These are phyloP conservation scores for Heliornis fulica DNA, from an alignment of 2,113 vertebrate genomes.

Conservation along the genomic window DNA sequence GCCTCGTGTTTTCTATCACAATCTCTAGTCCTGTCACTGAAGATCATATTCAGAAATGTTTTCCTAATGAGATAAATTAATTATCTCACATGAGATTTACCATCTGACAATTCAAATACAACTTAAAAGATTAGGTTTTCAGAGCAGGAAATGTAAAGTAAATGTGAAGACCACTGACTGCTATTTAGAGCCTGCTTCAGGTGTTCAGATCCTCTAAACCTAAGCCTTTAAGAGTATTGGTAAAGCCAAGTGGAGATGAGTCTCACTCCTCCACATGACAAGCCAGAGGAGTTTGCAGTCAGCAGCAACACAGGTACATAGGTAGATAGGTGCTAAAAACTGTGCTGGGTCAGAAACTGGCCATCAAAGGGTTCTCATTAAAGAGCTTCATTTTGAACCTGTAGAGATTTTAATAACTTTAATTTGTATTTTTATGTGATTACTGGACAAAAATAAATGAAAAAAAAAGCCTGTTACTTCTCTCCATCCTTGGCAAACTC, in stretches of 20 bases:
- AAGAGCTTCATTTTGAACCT: background rate
- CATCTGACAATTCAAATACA: background rate
- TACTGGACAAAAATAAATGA: background rate
- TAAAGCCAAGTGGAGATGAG: background rate
- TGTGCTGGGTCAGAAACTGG: background rate
- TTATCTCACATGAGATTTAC: too few relatives aligned
- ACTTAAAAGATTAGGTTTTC: background rate
- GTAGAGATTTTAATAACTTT: background rate
- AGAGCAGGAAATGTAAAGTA: background rate
- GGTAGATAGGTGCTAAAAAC: background rate
- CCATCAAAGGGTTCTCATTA: background rate
- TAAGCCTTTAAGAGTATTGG: background rate
- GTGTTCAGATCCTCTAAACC: background rate
- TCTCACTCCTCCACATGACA: background rate
- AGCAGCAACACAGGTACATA: accelerated
- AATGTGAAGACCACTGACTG: background rate
- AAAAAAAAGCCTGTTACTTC: background rate
- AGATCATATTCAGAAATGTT: background rate
- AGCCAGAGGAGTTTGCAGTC: background rate
- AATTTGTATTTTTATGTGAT: background rate
- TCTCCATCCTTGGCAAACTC: background rate
- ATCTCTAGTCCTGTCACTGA: background rate
- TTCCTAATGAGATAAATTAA: background rate
- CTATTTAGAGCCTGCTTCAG: background rate
- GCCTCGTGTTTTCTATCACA: background rate